phyloP scores from a whole-genome alignment of 1,140 invertebrate species.

The Cephus cinctus region DNA sequence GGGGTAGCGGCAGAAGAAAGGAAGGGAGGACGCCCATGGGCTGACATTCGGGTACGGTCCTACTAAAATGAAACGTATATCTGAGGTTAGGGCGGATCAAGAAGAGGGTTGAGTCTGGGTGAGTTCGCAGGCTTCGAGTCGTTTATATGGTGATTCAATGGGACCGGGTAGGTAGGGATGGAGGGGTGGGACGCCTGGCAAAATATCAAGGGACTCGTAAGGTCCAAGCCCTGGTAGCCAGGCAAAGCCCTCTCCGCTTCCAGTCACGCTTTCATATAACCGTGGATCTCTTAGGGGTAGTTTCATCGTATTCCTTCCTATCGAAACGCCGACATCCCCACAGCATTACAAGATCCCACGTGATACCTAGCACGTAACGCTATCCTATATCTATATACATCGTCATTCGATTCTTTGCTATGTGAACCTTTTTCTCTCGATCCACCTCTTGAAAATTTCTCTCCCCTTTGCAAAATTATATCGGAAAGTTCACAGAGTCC shows the following conservation, averaged over 20 bases:
- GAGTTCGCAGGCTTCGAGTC: slow-evolving; percentile 28
- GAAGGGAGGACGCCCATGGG: slow-evolving; percentile 31
- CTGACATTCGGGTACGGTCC: slow-evolving; percentile 12
- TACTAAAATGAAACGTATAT: slow-evolving; percentile 46
- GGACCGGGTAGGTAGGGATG: too few relatives aligned
- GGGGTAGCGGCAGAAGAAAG: too few relatives aligned
- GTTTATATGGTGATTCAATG: slow-evolving; percentile 47
- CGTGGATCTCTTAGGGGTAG: neutral
- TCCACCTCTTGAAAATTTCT: too few relatives aligned
- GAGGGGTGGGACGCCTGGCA: slow-evolving; percentile 37
- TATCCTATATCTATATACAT: neutral
- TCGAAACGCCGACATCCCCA: neutral
- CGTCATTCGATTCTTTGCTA: too few relatives aligned
- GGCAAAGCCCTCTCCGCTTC: too few relatives aligned
- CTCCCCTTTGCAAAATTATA: too few relatives aligned
- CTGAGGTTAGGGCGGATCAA: slow-evolving; percentile 43
- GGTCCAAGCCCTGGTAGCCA: too few relatives aligned
- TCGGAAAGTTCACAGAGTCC: too few relatives aligned
- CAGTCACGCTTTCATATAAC: too few relatives aligned
- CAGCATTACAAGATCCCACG: neutral
- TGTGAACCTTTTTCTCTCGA: too few relatives aligned
- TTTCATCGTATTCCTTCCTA: neutral
- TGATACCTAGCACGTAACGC: neutral
- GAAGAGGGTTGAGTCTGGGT: slow-evolving; percentile 26
- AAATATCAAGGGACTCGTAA: slow-evolving; percentile 47